Base-by-base conservation (phyloP, 2,113 vertebrate genomes). In the Synchiropus splendidus region DNA sequence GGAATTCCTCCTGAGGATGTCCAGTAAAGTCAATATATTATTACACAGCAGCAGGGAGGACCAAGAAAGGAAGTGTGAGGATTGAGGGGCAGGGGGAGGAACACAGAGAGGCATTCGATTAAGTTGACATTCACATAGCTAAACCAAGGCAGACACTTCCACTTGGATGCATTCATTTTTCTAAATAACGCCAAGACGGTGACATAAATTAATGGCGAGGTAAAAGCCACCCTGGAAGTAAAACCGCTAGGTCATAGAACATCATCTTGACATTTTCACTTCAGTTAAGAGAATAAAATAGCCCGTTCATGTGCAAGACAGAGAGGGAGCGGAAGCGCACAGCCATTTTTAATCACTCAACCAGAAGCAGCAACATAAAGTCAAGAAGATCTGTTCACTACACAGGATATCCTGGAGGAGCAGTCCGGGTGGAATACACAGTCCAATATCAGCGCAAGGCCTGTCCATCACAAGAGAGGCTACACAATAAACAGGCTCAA, bases 1-100 rank as follows among this genome's bases (percentile, higher is more conserved):
- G 78, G 81, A 83, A 84, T 82, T 70, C 69, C 75, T 78, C 68
- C 37, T 21, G 36, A 63, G 73, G 70, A 80, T 37, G 48, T 80
- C 66, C 66, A 74, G 72, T 58, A 64, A 73, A 74, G 74, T 76
- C 43, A 72, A 77, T 73, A 72, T 77, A 77, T 80, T 68, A 82
- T 75, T 76, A 76, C 72, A 77, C 45, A 32, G 49, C 42, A 31
- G 42, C n/a, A 9, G 55, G 42, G 51, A 62, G 43, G 53, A 51
- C 31, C 0, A 36, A 40, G 39, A 39, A 41, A 51, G 55, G 50
- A 58, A 44, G 47, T 33, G 30, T 36, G 51, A 31, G 42, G 36
- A 37, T 3, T 38, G 36, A 35, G 42, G 31, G 9, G 14, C 16
- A 39, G 51, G 45, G 34, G 53, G 59, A 48, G 48, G 54, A 6